Evolutionary conservation across 1,140 invertebrate genomes (phyloP), one percentile per base, ranked within the genome.

Genomic region (Acyrthosiphon pisum): DNA sequence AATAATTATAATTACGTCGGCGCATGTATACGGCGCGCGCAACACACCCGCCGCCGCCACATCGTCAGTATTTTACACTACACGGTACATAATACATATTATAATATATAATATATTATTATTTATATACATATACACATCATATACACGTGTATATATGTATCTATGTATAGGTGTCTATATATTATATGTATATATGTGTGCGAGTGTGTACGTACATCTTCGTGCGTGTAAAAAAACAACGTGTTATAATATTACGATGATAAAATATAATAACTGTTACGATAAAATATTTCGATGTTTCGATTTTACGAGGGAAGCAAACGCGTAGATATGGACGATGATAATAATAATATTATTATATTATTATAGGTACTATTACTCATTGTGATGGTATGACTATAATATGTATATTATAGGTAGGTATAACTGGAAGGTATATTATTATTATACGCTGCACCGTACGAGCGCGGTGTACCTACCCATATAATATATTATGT

Each of bases 1-100:
- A 89, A 89, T 89, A 89, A 89, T 89, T 89, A 89, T 89, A 53
- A 89, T 89, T 89, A 89, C 87, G 87, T 89, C 46, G 87, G 87
- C 87, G 87, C 87, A 53, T 89, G 87, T 89, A 53, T 46, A 89
- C 88, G 88, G 88, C 88, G 88, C 88, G 88, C 88, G 88, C 88
- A 89, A 22, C 88, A 56, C 50, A 56, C n/a, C n/a, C 48, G 30
- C 46, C 35, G 48, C 50, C 48, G 35, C 88, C 50, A 26, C 88
- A 23, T 35, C 87, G 87, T 37, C 87, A 20, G 46, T 53, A 53
- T 89, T 50, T 48, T 89, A 89, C 46, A 88, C 86, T 50, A 50
- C 86, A 48, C 26, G 6, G 46, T 87, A 30, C 48, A 89, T 35
- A 46, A 50, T 89, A 44, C 56, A 60, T 60, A 60, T 23, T 60